Percentiles rank a stretch among this genome's conserved stretches.
phyloP scores from a whole-genome alignment of 2,797 vertebrate genomes.

The Calcarius lapponicus region DNA sequence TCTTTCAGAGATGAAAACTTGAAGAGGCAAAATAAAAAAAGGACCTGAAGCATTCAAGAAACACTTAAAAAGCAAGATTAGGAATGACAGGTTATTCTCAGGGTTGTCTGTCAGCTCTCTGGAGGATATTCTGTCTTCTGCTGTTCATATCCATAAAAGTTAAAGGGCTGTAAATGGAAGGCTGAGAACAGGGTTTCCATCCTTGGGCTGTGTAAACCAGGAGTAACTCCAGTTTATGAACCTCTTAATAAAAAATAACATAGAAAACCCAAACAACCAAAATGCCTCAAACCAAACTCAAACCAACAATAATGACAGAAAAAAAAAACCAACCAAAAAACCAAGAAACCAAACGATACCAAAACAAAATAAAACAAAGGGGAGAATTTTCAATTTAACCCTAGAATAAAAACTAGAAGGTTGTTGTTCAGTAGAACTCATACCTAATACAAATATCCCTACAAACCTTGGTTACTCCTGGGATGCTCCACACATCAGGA shows the following conservation, averaged over 20 bases:
- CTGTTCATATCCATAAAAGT: background rate
- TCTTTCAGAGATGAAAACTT: constrained; percentile 18
- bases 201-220: background rate
- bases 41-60: background rate
- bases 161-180: background rate
- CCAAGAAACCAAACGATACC: background rate
- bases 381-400: background rate
- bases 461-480: background rate
- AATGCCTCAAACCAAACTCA: background rate
- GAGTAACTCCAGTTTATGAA: background rate
- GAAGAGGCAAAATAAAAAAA: background rate
- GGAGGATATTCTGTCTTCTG: background rate
- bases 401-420: background rate
- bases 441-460: background rate
- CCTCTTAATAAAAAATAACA: background rate
- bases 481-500: background rate
- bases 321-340: accelerated
- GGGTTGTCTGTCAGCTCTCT: background rate
- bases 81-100: constrained; percentile 52
- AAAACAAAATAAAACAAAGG: accelerated
- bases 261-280: background rate
- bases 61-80: constrained; percentile 37
- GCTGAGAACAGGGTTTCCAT: background rate
- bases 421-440: background rate
- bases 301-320: background rate